Evolutionary conservation across 1,140 invertebrate genomes (phyloP).

Genomic region (Pararge aegeria): DNA sequence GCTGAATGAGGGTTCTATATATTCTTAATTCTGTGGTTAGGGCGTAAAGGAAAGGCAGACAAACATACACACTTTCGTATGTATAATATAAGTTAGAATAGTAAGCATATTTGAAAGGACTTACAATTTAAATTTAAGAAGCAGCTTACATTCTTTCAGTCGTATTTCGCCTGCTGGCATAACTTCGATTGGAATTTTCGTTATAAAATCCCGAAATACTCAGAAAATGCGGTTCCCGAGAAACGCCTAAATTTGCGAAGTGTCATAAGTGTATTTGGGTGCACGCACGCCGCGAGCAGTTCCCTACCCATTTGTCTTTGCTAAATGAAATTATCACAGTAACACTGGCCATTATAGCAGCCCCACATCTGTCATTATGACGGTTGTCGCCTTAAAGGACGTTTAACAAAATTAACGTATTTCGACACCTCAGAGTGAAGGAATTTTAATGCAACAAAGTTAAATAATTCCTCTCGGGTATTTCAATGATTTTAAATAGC

Average conservation of each 20-base stretch:
- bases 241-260: background rate
- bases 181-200: no score
- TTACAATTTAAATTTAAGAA: no score
- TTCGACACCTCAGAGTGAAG: slow-evolving; percentile 5
- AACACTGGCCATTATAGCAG: slow-evolving; percentile 7
- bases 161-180: no score
- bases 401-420: slow-evolving; percentile 22
- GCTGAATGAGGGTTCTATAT: no score
- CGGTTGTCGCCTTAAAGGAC: slow-evolving; percentile 23
- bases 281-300: slow-evolving; percentile 18
- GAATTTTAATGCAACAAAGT: background rate
- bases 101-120: no score
- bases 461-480: background rate
- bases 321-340: slow-evolving; percentile 19
- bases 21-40: no score
- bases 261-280: background rate
- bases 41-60: no score
- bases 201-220: no score
- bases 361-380: slow-evolving; percentile 3
- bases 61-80: no score
- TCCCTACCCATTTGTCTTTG: slow-evolving; percentile 15
- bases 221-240: background rate
- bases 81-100: no score
- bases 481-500: no score
- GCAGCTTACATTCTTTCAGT: no score